A percentile compares a stretch with the other conserved stretches of the same genome.
Evolutionary conservation across 2,113 vertebrate species (phyloP).

Genomic region (Hippocampus guttulatus): DNA sequence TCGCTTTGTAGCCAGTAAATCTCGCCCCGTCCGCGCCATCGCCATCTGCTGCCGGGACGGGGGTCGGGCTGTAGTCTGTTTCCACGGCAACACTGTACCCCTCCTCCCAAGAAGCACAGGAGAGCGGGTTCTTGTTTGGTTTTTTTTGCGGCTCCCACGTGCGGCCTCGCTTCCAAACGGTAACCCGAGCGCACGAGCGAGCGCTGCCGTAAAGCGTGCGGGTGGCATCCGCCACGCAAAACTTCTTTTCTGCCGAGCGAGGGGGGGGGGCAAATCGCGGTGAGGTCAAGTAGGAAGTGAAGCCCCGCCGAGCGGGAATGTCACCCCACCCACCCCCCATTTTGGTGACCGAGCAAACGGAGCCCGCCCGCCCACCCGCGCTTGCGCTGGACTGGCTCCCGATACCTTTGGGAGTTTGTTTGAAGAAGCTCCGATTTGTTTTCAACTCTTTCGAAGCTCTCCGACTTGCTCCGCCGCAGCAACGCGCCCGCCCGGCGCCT

Average conservation of each 20-base stretch:
- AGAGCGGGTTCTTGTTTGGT: background rate
- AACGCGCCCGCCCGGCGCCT: too few species aligned
- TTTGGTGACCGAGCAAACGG: too few species aligned
- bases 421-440: too few species aligned
- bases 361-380: too few species aligned
- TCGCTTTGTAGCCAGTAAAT: conserved; percentile 12
- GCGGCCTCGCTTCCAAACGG: conserved; percentile 38
- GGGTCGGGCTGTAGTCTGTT: conserved; percentile 62
- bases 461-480: too few species aligned
- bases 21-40: conserved; percentile 51
- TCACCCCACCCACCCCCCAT: too few species aligned
- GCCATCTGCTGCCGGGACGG: conserved; percentile 62
- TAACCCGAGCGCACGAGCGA: conserved; percentile 19
- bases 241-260: background rate
- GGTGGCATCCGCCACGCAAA: background rate
- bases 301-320: background rate
- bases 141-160: conserved; percentile 61
- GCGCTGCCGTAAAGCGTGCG: conserved; percentile 6
- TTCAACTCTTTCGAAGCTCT: too few species aligned
- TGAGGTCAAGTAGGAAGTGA: background rate
- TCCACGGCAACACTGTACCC: conserved; percentile 56
- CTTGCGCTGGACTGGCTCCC: too few species aligned
- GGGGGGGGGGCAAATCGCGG: background rate
- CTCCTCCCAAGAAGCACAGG: conserved; percentile 44
- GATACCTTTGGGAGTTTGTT: too few species aligned